phyloP scores from a whole-genome alignment of 1,140 invertebrate species.

The Ectropis grisescens region DNA sequence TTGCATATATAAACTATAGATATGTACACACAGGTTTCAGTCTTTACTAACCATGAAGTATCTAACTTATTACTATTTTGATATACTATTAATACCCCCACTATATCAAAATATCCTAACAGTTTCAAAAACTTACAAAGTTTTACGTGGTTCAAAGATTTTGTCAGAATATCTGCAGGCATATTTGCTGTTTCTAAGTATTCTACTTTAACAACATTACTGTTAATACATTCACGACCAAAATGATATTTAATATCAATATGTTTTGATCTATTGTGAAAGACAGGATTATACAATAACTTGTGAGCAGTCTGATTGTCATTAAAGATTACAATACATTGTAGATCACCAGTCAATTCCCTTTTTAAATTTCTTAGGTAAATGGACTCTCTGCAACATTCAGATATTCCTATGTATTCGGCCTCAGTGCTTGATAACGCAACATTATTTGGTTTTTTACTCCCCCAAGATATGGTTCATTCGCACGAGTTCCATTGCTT shows the following conservation, averaged over 20 bases:
- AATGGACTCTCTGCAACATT: constrained; percentile 3
- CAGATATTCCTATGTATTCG: neutral
- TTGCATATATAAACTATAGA: no score
- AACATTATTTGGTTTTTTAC: neutral
- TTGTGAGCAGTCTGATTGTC: constrained; percentile 1
- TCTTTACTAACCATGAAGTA: no score
- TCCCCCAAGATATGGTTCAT: no score
- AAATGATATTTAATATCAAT: constrained; percentile 6
- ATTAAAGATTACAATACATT: constrained; percentile 1
- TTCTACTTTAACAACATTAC: constrained; percentile 4
- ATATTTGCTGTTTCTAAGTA: constrained; percentile 2
- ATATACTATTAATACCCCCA: no score
- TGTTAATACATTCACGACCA: constrained; percentile 3
- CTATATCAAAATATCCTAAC: neutral
- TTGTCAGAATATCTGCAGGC: neutral
- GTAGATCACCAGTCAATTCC: constrained; percentile 1
- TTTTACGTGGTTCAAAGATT: neutral
- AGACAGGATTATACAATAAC: constrained; percentile 4
- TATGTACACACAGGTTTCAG: no score
- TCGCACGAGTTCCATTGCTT: no score
- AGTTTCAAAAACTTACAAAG: neutral
- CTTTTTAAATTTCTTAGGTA: constrained; percentile 2
- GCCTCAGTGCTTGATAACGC: no score
- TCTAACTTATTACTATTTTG: no score
- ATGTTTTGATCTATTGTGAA: constrained; percentile 6